Evolutionary conservation across 2,888 invertebrate species (phyloP).

Genomic region (Drosophila birchii): DNA sequence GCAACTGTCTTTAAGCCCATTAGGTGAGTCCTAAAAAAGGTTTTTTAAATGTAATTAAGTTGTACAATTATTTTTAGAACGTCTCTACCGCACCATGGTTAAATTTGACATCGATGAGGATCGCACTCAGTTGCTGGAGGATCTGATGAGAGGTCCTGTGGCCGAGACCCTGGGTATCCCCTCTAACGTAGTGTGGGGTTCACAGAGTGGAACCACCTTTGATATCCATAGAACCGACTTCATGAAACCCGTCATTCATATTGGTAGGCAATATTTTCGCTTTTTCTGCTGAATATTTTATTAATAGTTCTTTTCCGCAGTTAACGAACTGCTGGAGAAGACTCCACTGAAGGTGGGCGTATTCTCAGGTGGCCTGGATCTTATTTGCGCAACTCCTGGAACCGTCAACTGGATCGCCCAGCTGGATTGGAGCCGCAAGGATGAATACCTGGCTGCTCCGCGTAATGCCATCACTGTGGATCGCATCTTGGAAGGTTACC

Average conservation of each 20-base stretch:
- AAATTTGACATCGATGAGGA: slow-evolving; percentile 78
- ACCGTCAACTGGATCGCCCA: slow-evolving; percentile 90
- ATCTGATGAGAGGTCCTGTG: slow-evolving; percentile 90
- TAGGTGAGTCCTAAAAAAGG: slow-evolving; percentile 31
- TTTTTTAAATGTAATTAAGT: background rate
- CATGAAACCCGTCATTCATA: slow-evolving; percentile 91
- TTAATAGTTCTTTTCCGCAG: slow-evolving; percentile 83
- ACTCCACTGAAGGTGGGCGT: slow-evolving; percentile 89
- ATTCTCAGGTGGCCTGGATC: slow-evolving; percentile 92
- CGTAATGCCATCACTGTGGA: slow-evolving; percentile 87
- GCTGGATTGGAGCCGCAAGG: slow-evolving; percentile 88
- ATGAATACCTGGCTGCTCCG: slow-evolving; percentile 86
- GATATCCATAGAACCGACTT: slow-evolving; percentile 88
- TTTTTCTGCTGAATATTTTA: slow-evolving; percentile 57
- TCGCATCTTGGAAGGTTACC: slow-evolving; percentile 89
- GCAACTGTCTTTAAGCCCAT: slow-evolving; percentile 9
- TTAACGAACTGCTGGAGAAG: slow-evolving; percentile 88
- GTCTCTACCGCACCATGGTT: slow-evolving; percentile 71
- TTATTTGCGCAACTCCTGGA: slow-evolving; percentile 94
- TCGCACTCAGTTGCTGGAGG: slow-evolving; percentile 81
- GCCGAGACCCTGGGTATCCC: slow-evolving; percentile 88
- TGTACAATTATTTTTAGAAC: slow-evolving; percentile 42
- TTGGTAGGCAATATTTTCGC: slow-evolving; percentile 85
- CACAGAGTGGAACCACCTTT: slow-evolving; percentile 87
- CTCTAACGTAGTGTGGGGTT: slow-evolving; percentile 88